These are phyloP conservation scores for Ecliptopera silaceata DNA, from an alignment of 2,888 invertebrate species.

Conservation along the genomic window DNA sequence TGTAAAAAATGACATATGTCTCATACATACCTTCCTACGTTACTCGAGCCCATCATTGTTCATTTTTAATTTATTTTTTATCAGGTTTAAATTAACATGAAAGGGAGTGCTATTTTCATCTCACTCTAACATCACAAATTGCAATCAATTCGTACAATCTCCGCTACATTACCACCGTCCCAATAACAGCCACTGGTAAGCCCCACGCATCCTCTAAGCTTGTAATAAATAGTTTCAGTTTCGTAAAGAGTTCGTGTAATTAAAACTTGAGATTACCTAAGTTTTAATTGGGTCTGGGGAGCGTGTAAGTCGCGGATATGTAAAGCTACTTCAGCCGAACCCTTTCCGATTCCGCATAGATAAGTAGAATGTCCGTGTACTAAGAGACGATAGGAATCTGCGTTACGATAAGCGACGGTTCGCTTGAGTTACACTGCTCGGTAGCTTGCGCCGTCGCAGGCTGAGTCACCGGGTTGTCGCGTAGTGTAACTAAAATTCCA, in stretches of 20 bases:
- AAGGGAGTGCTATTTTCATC: not conserved
- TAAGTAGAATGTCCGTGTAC: conserved; percentile 19
- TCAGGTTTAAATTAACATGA: too few species aligned
- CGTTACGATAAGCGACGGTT: not conserved
- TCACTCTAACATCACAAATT: too few species aligned
- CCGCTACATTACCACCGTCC: not conserved
- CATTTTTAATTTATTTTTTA: too few species aligned
- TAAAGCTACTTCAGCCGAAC: conserved; percentile 29
- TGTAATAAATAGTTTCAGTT: conserved; percentile 48
- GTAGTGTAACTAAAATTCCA: too few species aligned
- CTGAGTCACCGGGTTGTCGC: too few species aligned
- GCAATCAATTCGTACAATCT: too few species aligned
- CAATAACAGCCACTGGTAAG: not conserved
- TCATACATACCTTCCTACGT: too few species aligned
- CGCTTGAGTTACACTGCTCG: too few species aligned
- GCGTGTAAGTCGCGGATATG: conserved; percentile 31
- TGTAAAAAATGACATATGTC: too few species aligned
- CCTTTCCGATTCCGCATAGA: conserved; percentile 28
- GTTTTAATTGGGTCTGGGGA: conserved; percentile 52
- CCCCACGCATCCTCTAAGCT: conserved; percentile 10
- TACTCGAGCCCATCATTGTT: too few species aligned
- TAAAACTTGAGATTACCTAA: conserved; percentile 56
- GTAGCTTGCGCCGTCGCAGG: too few species aligned
- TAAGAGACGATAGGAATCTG: conserved; percentile 4
- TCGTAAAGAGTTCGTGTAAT: conserved; percentile 52